Conservation (phyloP, 2,113 vertebrate genomes). For the Craseonycteris thonglongyai region DNA sequence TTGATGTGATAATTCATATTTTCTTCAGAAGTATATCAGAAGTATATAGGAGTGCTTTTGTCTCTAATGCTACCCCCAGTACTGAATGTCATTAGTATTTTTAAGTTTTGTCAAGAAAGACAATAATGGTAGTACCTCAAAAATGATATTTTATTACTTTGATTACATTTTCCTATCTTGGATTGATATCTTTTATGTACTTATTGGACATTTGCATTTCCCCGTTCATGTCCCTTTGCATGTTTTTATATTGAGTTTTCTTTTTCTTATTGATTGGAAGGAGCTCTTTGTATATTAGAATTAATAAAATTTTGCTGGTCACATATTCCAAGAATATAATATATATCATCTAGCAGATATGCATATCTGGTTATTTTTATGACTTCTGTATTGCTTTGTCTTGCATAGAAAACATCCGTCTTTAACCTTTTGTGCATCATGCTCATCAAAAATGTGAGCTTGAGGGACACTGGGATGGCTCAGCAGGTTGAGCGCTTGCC, state of each 20-base stretch:
- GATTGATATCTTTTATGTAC: not conserved
- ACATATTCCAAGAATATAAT: not conserved
- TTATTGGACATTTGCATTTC: not conserved
- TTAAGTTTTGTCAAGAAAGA: not conserved
- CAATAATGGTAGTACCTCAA: not conserved
- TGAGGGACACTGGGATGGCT: too few relatives aligned
- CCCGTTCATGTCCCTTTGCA: not conserved
- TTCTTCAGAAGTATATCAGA: not conserved
- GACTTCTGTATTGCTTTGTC: not conserved
- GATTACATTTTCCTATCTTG: not conserved
- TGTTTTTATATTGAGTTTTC: not conserved
- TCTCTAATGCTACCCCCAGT: not conserved
- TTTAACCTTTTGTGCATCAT: not conserved
- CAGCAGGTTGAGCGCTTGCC: too few relatives aligned
- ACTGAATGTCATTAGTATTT: not conserved
- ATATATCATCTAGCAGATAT: not conserved
- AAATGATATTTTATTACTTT: not conserved
- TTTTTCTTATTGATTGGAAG: not conserved
- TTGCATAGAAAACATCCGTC: not conserved
- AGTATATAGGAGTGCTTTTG: not conserved
- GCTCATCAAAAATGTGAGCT: not conserved
- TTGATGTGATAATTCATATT: not conserved
- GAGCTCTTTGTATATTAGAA: slow-evolving; percentile 11
- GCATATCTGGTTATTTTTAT: not conserved
- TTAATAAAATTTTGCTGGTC: not conserved